These are phyloP conservation scores for Oreochromis aureus DNA, from an alignment of 2,113 vertebrate genomes.

Conservation along the genomic window DNA sequence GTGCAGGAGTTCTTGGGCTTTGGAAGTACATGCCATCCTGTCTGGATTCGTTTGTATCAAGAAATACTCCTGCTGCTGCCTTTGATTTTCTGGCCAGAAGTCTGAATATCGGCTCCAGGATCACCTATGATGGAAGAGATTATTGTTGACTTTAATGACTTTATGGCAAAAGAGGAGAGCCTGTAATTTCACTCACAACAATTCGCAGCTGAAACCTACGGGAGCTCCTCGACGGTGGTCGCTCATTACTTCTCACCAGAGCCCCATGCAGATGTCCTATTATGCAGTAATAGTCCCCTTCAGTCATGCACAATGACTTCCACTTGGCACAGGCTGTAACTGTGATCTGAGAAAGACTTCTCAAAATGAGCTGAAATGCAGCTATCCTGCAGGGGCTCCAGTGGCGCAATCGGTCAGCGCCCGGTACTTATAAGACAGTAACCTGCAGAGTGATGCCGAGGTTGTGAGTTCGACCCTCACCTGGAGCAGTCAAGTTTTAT, in stretches of 20 bases:
- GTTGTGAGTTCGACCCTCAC: slow-evolving; percentile 34
- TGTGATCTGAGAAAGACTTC: not conserved
- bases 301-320: slow-evolving; percentile 11
- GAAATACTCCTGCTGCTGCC: slow-evolving; percentile 2
- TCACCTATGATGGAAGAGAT: slow-evolving; percentile 5
- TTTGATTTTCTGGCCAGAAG: slow-evolving; percentile 10
- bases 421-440: slow-evolving; percentile 28
- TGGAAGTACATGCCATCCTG: not conserved
- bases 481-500: not conserved
- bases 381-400: not conserved
- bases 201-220: slow-evolving; percentile 11
- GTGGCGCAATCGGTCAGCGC: slow-evolving; percentile 14
- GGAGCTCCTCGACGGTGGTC: not conserved
- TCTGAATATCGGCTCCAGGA: not conserved
- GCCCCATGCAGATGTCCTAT: slow-evolving; percentile 30
- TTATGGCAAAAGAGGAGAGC: not conserved
- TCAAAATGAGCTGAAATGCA: not conserved
- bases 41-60: not conserved
- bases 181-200: slow-evolving; percentile 15
- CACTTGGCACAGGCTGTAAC: not conserved
- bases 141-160: slow-evolving; percentile 27
- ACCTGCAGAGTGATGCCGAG: not conserved
- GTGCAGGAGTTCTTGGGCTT: not conserved
- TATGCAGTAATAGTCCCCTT: slow-evolving; percentile 17
- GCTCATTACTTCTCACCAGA: not conserved